Percentiles rank a stretch among this genome's conserved stretches.
phyloP scores from a whole-genome alignment of 2,888 invertebrate genomes.

The Leptopilina syphax region DNA sequence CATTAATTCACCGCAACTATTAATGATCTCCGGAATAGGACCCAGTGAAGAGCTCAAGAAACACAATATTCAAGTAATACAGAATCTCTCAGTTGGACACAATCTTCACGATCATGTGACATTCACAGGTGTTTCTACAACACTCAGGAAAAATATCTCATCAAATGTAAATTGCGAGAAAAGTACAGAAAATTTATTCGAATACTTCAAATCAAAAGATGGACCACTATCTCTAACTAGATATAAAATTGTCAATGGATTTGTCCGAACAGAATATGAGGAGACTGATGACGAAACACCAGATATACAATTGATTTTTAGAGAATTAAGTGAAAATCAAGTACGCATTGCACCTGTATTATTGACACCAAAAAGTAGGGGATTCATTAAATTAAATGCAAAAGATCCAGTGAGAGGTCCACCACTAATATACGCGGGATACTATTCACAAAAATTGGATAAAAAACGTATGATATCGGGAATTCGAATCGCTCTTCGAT shows the following conservation, averaged over 20 bases:
- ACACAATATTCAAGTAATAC: slow-evolving; percentile 80
- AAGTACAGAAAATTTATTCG: slow-evolving; percentile 87
- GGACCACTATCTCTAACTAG: slow-evolving; percentile 81
- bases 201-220: slow-evolving; percentile 90
- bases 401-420: slow-evolving; percentile 81
- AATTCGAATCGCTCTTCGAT: slow-evolving; percentile 80
- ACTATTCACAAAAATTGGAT: background rate
- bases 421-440: background rate
- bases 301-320: slow-evolving; percentile 81
- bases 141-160: slow-evolving; percentile 76
- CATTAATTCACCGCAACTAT: slow-evolving; percentile 89
- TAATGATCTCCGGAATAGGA: slow-evolving; percentile 91
- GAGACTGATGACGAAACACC: slow-evolving; percentile 91
- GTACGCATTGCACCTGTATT: slow-evolving; percentile 90
- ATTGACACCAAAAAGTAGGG: slow-evolving; percentile 90
- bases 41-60: slow-evolving; percentile 81
- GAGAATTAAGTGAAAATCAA: slow-evolving; percentile 82
- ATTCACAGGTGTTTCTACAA: slow-evolving; percentile 67
- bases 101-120: slow-evolving; percentile 91
- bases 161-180: slow-evolving; percentile 88
- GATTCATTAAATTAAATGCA: slow-evolving; percentile 88
- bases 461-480: background rate
- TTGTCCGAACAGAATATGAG: slow-evolving; percentile 91
- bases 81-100: slow-evolving; percentile 86
- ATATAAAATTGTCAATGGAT: slow-evolving; percentile 85